Evolutionary conservation across 2,888 invertebrate genomes (phyloP).

Genomic region (Euphydryas editha): DNA sequence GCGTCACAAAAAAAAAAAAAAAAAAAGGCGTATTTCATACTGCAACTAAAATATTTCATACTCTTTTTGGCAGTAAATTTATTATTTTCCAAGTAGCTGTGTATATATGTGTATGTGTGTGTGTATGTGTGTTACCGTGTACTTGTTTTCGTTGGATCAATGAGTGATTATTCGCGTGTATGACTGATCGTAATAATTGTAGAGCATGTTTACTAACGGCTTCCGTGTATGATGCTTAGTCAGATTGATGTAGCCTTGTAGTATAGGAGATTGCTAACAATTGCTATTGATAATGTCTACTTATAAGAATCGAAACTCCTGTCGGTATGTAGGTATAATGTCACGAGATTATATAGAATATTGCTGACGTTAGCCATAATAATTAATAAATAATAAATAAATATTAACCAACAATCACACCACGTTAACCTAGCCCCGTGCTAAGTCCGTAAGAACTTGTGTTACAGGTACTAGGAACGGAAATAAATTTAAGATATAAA

Average conservation of each 20-base stretch:
- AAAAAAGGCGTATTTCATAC: background rate
- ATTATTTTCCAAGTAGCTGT: background rate
- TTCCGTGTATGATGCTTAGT: slow-evolving; percentile 34
- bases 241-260: slow-evolving; percentile 28
- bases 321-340: background rate
- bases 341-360: background rate
- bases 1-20: too few species aligned
- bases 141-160: slow-evolving; percentile 33
- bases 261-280: slow-evolving; percentile 6
- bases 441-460: too few species aligned
- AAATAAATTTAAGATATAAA: too few species aligned
- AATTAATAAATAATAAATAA: too few species aligned
- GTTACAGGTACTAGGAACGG: too few species aligned
- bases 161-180: slow-evolving; percentile 41
- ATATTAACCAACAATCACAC: too few species aligned
- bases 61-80: too few species aligned
- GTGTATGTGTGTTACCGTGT: background rate
- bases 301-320: background rate
- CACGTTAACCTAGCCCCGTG: too few species aligned
- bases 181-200: slow-evolving; percentile 40
- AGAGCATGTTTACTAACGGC: slow-evolving; percentile 17
- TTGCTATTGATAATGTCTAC: background rate
- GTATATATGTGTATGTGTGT: background rate
- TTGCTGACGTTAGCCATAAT: too few species aligned
- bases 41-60: background rate